Conservation (phyloP, 2,888 invertebrate species). For the Drosophila melanosoma region DNA sequence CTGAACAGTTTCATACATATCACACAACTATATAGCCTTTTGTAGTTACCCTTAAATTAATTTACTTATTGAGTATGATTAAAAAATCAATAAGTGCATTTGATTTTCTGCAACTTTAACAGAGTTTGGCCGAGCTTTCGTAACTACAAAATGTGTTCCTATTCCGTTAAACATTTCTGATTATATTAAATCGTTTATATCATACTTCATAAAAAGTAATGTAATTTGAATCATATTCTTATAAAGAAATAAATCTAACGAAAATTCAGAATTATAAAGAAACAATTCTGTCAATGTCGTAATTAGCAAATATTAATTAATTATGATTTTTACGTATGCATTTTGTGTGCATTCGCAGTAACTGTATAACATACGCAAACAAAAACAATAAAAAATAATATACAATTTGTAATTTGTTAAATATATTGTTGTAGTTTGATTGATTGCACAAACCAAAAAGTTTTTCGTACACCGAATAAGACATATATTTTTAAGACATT, state of each 20-base stretch:
- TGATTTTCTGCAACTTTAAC: background rate
- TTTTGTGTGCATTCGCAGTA: constrained; percentile 10
- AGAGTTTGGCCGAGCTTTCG: background rate
- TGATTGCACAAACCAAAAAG: constrained; percentile 6
- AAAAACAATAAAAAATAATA: constrained; percentile 10
- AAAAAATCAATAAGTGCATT: background rate
- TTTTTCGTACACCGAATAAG: constrained; percentile 13
- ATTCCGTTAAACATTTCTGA: background rate
- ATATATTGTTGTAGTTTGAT: constrained; percentile 29
- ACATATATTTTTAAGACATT: constrained; percentile 35
- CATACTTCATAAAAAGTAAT: background rate
- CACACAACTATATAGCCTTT: background rate
- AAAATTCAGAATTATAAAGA: background rate
- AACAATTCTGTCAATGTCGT: constrained; percentile 33
- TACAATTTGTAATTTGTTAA: constrained; percentile 20
- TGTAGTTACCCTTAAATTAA: background rate
- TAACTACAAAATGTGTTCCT: constrained; percentile 18
- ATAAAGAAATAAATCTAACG: constrained; percentile 1
- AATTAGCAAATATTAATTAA: constrained; percentile 26
- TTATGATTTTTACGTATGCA: constrained; percentile 15
- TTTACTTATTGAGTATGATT: background rate
- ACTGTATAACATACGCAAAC: constrained; percentile 24
- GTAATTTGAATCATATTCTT: background rate
- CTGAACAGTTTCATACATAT: background rate
- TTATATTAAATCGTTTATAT: constrained; percentile 6